Evolutionary conservation across 2,888 invertebrate species (phyloP), one percentile per base, ranked within the genome.

Genomic region (Nephrocerus scutellatus): DNA sequence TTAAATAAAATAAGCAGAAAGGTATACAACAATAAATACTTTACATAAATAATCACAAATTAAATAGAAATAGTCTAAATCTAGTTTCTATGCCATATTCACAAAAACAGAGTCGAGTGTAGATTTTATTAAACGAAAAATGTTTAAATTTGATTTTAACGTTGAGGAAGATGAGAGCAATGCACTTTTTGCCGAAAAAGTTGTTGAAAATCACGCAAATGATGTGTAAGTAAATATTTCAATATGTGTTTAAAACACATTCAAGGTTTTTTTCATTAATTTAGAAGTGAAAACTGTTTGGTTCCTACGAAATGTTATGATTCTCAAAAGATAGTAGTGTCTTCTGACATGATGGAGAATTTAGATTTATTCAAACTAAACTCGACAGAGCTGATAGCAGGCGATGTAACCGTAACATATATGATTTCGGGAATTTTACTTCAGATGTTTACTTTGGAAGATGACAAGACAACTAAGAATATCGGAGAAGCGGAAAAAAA

Each of bases 401-500:
- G 56, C 5, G 45, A 35, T 5, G 39, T 49, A 3, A 41, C 47
- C 4, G 16, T 66, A 1, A 42, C 41, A 0, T 57, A 62, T 33
- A 47, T 66, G 4, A 47, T 60, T 10, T 56, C 59, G 2, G 61
- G 60, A 1, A 56, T 49, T 29, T 36, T 65, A 6, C 41, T 66
- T 6, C 53, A 62, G 23, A 36, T 20, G 10, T 46, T 42, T 5
- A n/a, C n/a, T n/a, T n/a, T n/a, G n/a, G n/a, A n/a, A 15, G 42
- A 48, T 3, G 51, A 47, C n/a, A 32, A 37, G 3, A 48, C 37
- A 2, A 48, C 64, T 22, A 57, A 59, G 42, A 70, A 72, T 39
- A 52, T 71, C 6, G 54, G 44, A 39, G 70, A 66, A 51, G 70
- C 72, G 5, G 80, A 83, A 53, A 68, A 74, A 30, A 72, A 72